phyloP scores from a whole-genome alignment of 2,797 vertebrate genomes.

The Rhabdomys pumilio region DNA sequence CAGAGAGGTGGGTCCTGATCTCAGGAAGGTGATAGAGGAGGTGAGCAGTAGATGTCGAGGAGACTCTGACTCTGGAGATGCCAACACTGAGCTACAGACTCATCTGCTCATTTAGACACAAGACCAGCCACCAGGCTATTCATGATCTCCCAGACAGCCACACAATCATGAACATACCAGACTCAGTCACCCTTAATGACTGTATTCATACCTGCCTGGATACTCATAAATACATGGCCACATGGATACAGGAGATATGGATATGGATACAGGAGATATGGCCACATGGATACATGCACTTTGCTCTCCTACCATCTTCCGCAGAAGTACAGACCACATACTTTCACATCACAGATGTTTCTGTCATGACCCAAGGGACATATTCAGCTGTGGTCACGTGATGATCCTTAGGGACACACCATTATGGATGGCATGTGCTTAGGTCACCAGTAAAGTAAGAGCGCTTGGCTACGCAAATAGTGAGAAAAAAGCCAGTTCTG shows the following conservation, averaged over 20 bases:
- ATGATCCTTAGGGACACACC: background rate
- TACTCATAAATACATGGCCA: background rate
- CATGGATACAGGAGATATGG: background rate
- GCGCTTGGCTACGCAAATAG: background rate
- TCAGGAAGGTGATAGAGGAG: background rate
- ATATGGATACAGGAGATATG: background rate
- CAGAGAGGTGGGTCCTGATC: background rate
- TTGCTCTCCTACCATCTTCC: background rate
- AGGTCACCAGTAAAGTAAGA: constrained; percentile 22
- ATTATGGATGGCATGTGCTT: background rate
- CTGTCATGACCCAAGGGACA: constrained; percentile 25
- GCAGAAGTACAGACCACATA: background rate
- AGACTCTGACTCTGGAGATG: background rate
- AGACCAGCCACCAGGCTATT: background rate
- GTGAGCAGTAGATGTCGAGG: background rate
- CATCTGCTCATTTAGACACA: background rate
- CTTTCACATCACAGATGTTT: constrained; percentile 56
- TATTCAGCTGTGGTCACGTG: constrained; percentile 8
- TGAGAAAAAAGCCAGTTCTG: background rate
- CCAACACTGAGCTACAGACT: background rate
- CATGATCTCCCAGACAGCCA: background rate
- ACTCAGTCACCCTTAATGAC: background rate
- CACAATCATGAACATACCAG: background rate
- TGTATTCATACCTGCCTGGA: background rate
- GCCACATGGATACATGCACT: background rate